These are phyloP conservation scores for Notiomystis cincta DNA, from an alignment of 2,113 vertebrate genomes.

Conservation along the genomic window DNA sequence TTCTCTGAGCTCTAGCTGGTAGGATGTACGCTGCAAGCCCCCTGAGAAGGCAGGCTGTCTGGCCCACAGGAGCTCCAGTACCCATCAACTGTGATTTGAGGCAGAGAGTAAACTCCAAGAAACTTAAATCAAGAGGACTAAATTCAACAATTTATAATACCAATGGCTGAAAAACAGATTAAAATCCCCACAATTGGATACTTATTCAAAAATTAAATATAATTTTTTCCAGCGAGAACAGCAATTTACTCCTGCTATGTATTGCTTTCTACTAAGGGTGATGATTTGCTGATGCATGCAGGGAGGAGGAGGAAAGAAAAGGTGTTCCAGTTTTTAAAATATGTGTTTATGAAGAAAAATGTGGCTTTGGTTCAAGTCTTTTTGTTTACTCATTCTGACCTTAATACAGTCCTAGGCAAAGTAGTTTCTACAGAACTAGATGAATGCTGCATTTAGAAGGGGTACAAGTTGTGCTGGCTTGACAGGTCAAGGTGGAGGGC, in stretches of 20 bases:
- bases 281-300: neutral
- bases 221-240: neutral
- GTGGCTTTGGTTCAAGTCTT: neutral
- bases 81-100: neutral
- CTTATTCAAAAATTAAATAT: neutral
- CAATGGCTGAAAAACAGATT: neutral
- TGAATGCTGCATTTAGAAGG: neutral
- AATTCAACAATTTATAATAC: neutral
- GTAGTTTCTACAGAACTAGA: neutral
- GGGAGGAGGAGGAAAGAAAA: neutral
- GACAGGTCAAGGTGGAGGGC: neutral
- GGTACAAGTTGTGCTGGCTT: neutral
- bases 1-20: neutral
- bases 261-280: neutral
- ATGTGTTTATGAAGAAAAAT: neutral
- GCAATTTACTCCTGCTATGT: neutral
- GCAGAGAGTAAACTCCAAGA: neutral
- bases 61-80: neutral
- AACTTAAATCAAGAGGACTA: neutral
- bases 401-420: neutral
- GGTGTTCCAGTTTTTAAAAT: neutral
- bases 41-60: neutral
- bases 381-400: neutral
- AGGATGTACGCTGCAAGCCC: neutral
- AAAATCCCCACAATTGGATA: accelerated